These are phyloP conservation scores for Amblyraja radiata DNA, from an alignment of 2,797 vertebrate genomes.

Conservation along the genomic window DNA sequence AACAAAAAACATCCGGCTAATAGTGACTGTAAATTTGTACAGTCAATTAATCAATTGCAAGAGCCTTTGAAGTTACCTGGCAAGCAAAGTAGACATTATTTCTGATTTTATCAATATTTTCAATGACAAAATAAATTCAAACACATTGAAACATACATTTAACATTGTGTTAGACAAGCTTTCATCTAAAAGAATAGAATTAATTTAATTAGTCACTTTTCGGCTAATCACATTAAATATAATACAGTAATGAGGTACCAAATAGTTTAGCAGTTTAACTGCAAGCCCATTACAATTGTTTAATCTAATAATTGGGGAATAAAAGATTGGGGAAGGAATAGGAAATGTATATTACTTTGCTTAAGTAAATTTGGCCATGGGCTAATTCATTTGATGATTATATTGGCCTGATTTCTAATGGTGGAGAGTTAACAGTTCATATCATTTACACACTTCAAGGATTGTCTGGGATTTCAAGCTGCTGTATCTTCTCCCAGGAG, in stretches of 20 bases:
- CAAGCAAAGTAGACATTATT: neutral
- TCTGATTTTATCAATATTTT: neutral
- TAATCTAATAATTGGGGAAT: neutral
- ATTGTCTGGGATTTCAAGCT: neutral
- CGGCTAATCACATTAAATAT: neutral
- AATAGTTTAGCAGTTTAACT: neutral
- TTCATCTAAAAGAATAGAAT: neutral
- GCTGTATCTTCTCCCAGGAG: neutral
- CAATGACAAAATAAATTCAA: neutral
- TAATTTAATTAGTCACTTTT: neutral
- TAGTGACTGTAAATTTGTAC: neutral
- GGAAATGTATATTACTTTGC: neutral
- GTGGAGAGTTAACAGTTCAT: neutral
- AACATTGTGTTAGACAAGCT: neutral
- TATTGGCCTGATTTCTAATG: neutral
- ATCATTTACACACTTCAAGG: conserved; percentile 10
- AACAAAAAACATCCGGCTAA: neutral
- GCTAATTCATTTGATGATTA: neutral
- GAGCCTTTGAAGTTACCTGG: neutral
- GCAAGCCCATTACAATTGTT: neutral
- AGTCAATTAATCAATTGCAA: neutral
- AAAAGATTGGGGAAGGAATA: neutral
- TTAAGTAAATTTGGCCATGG: neutral
- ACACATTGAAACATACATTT: neutral
- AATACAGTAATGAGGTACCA: neutral